Percentiles rank a stretch among this genome's conserved stretches.
phyloP scores from a whole-genome alignment of 35 echinoderm and acorn worm species.

The Apostichopus parvimensis region DNA sequence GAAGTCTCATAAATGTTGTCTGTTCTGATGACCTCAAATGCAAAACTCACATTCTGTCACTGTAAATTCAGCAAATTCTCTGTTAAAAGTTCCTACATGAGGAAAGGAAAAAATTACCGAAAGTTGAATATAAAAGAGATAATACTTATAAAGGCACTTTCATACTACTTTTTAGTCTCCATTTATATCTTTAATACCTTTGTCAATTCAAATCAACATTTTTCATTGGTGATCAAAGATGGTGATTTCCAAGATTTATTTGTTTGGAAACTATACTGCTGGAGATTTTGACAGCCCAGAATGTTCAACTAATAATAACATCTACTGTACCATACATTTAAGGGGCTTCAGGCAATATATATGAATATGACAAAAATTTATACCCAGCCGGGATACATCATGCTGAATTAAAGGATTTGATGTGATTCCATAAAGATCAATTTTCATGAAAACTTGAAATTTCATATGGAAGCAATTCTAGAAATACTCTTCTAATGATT shows the following conservation, averaged over 20 bases:
- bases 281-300: neutral
- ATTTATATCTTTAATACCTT: neutral
- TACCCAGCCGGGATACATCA: neutral
- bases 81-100: too few relatives aligned
- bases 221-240: neutral
- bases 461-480: neutral
- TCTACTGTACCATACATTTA: neutral
- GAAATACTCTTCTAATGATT: neutral
- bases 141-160: neutral
- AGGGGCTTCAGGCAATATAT: neutral
- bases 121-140: neutral
- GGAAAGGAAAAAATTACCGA: neutral
- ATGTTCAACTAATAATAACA: neutral
- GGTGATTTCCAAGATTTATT: neutral
- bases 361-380: neutral
- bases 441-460: neutral
- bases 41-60: neutral
- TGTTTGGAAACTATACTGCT: neutral
- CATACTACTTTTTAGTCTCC: neutral
- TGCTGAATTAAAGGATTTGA: neutral
- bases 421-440: neutral
- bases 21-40: neutral
- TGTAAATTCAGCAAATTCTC: neutral
- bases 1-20: slow-evolving; percentile 2
- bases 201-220: neutral